Evolutionary conservation across 2,113 vertebrate genomes (phyloP).

Genomic region (Pterocles burchelli): DNA sequence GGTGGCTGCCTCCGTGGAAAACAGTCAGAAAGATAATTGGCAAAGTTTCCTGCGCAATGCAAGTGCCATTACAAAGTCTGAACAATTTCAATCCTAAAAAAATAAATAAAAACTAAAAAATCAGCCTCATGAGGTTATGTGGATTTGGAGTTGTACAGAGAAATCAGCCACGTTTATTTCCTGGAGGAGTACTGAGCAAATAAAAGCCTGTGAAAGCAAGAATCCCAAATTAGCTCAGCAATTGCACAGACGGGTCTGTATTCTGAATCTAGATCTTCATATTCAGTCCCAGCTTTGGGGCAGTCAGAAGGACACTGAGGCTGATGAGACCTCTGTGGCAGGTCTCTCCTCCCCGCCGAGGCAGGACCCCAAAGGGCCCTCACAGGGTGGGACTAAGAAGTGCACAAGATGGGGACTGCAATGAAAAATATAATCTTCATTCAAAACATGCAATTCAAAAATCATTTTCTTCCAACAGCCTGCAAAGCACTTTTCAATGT

Average conservation of each 20-base stretch:
- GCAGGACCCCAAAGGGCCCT: neutral
- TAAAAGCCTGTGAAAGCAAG: neutral
- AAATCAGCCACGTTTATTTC: neutral
- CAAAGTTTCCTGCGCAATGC: neutral
- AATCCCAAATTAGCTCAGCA: neutral
- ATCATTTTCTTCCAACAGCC: neutral
- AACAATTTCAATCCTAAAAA: neutral
- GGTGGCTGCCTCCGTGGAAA: constrained; percentile 28
- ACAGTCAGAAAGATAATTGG: constrained; percentile 1
- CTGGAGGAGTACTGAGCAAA: neutral
- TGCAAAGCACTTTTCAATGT: neutral
- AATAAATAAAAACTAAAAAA: neutral
- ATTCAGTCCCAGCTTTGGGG: neutral
- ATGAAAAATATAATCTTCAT: neutral
- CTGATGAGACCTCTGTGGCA: neutral
- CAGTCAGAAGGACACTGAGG: neutral
- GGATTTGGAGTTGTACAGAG: neutral
- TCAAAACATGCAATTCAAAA: neutral
- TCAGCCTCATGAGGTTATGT: neutral
- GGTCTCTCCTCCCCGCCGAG: neutral
- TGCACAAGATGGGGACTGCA: neutral
- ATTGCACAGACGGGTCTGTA: accelerated
- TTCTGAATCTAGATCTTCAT: neutral
- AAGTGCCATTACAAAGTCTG: neutral
- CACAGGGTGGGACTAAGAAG: neutral